These are phyloP conservation scores for Micropoecilia bifurca DNA, from an alignment of 2,797 vertebrate species.

Conservation along the genomic window DNA sequence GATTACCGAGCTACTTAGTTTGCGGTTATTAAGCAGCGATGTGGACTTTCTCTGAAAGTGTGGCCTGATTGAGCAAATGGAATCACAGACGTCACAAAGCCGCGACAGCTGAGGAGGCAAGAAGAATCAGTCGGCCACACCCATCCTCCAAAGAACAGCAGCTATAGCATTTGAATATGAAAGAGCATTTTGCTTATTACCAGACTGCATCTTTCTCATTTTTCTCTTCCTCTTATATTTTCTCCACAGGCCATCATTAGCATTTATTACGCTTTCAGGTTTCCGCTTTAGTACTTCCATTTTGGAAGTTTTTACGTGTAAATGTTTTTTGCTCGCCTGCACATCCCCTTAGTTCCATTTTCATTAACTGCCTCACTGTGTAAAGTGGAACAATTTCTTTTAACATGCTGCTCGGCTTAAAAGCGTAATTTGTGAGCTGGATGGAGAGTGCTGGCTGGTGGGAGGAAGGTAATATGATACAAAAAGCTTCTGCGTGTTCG, in stretches of 20 bases:
- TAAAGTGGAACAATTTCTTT: conserved; percentile 67
- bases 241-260: conserved; percentile 45
- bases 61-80: conserved; percentile 63
- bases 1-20: conserved; percentile 48
- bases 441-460: conserved; percentile 65
- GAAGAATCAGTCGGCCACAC: conserved; percentile 73
- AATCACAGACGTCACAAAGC: conserved; percentile 69
- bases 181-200: conserved; percentile 71
- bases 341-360: conserved; percentile 51
- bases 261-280: conserved; percentile 51
- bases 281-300: conserved; percentile 41
- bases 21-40: conserved; percentile 31
- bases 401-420: conserved; percentile 59
- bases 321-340: conserved; percentile 47
- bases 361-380: conserved; percentile 57
- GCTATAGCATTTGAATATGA: conserved; percentile 73
- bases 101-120: conserved; percentile 72
- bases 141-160: conserved; percentile 65
- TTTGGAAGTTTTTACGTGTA: conserved; percentile 60
- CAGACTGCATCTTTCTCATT: conserved; percentile 66
- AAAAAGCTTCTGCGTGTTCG: conserved; percentile 55
- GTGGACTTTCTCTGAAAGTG: conserved; percentile 50
- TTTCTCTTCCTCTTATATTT: conserved; percentile 13
- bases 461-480: conserved; percentile 72
- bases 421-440: conserved; percentile 73